Evolutionary conservation across 2,888 invertebrate genomes (phyloP).

Genomic region (Trichogramma evanescens): DNA sequence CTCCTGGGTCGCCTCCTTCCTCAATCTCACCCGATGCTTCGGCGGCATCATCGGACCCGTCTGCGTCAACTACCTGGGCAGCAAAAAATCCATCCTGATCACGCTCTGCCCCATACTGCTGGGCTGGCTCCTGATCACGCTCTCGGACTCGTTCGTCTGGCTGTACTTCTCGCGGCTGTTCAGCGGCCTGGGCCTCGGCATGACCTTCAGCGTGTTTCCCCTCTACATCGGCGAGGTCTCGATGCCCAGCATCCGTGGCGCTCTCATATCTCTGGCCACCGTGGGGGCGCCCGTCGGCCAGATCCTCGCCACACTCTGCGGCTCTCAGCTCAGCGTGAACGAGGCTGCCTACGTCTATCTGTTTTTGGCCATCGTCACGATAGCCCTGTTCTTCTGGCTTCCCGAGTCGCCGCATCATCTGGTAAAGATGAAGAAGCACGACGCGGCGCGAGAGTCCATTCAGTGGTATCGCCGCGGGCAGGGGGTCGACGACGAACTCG

Average conservation of each 20-base stretch:
- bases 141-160: conserved; percentile 25
- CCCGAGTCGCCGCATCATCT: conserved; percentile 36
- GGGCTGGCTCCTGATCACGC: conserved; percentile 25
- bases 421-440: neutral
- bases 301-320: conserved; percentile 34
- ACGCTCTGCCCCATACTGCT: conserved; percentile 24
- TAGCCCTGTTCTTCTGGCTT: conserved; percentile 29
- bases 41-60: conserved; percentile 27
- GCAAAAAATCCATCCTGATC: conserved; percentile 25
- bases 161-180: conserved; percentile 25
- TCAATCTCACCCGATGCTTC: conserved; percentile 26
- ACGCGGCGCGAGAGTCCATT: neutral
- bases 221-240: conserved; percentile 35
- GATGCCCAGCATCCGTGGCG: conserved; percentile 34
- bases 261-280: conserved; percentile 31
- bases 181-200: conserved; percentile 30
- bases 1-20: conserved; percentile 32
- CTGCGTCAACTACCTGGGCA: conserved; percentile 24
- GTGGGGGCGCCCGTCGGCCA: conserved; percentile 33
- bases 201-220: conserved; percentile 30
- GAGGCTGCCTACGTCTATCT: conserved; percentile 32
- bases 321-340: conserved; percentile 31
- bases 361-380: conserved; percentile 25
- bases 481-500: neutral
- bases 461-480: neutral